phyloP scores from a whole-genome alignment of 2,113 vertebrate genomes.

The Acinonyx jubatus region DNA sequence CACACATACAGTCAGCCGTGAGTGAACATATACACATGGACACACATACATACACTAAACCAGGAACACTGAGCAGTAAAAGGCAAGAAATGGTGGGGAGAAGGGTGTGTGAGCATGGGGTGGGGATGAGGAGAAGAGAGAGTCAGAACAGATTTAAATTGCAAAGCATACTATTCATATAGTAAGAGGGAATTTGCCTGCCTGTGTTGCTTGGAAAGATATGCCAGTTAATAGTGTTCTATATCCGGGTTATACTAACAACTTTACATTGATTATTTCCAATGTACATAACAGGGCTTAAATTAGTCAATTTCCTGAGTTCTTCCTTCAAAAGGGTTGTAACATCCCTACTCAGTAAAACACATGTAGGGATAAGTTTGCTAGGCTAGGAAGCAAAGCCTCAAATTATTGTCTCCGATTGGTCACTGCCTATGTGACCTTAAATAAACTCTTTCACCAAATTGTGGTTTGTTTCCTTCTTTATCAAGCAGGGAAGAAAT shows the following conservation, averaged over 20 bases:
- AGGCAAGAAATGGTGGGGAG: background rate
- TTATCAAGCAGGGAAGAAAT: background rate
- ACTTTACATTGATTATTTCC: background rate
- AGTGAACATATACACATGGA: background rate
- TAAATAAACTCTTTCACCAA: background rate
- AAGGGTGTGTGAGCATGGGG: background rate
- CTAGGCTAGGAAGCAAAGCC: background rate
- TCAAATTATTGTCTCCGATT: background rate
- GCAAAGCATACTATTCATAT: background rate
- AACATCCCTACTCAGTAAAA: background rate
- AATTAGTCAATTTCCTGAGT: background rate
- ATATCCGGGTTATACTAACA: background rate
- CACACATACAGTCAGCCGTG: background rate
- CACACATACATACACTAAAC: background rate
- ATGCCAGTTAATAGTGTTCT: background rate
- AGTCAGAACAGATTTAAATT: background rate
- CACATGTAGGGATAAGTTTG: background rate
- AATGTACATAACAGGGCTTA: background rate
- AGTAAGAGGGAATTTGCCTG: background rate
- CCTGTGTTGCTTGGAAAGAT: background rate
- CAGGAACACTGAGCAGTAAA: background rate
- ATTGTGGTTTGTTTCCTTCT: background rate
- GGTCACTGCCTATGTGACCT: background rate
- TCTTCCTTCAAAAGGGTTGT: background rate
- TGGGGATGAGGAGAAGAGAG: background rate